A percentile compares a stretch with the other conserved stretches of the same genome.
phyloP scores from a whole-genome alignment of 1,140 invertebrate species.

The Araneus ventricosus region DNA sequence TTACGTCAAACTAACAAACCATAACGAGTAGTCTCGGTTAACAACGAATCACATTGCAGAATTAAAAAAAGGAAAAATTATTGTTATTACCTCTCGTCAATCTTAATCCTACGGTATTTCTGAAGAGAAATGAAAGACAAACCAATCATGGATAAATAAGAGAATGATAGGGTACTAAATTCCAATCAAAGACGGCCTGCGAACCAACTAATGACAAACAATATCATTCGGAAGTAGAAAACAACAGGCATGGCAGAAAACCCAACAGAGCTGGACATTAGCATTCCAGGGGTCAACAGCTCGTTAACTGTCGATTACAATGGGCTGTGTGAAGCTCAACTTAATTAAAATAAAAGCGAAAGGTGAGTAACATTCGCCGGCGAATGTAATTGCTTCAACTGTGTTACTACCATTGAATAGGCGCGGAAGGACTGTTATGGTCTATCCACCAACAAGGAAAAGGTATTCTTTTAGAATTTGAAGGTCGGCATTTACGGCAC shows the following conservation, averaged over 20 bases:
- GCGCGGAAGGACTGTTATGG: neutral
- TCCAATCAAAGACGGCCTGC: neutral
- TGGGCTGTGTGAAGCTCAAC: neutral
- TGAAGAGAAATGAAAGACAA: neutral
- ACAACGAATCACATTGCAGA: neutral
- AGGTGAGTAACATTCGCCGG: slow-evolving; percentile 47
- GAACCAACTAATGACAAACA: neutral
- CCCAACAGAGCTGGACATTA: slow-evolving; percentile 9
- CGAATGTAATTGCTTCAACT: slow-evolving; percentile 23
- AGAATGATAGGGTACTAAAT: slow-evolving; percentile 19
- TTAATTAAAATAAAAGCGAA: slow-evolving; percentile 52
- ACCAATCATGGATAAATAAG: neutral
- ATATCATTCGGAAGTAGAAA: neutral
- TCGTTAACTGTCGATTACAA: slow-evolving; percentile 46
- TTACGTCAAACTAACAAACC: too few relatives aligned
- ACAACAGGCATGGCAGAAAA: neutral
- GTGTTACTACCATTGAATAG: slow-evolving; percentile 30
- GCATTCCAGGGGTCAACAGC: slow-evolving; percentile 36
- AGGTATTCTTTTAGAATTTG: slow-evolving; percentile 1
- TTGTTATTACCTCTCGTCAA: neutral
- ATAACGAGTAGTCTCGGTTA: too few relatives aligned
- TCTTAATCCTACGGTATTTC: neutral
- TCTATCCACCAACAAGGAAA: slow-evolving; percentile 29
- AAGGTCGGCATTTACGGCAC: slow-evolving; percentile 20
- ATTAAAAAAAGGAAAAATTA: neutral